phyloP scores from a whole-genome alignment of 2,113 vertebrate genomes.

The Pimephales promelas region DNA sequence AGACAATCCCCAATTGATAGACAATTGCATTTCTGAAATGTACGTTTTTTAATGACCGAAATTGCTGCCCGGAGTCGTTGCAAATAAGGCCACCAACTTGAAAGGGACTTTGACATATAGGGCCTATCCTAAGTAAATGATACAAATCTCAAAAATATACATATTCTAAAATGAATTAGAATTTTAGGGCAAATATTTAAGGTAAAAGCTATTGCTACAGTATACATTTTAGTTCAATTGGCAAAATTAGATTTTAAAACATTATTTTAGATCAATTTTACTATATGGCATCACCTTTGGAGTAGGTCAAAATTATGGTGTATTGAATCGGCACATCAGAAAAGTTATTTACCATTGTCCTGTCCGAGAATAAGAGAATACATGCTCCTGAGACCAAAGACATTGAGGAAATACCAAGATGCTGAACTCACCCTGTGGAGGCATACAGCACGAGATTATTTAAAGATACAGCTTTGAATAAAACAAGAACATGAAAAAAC shows the following conservation, averaged over 20 bases:
- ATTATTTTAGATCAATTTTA: background rate
- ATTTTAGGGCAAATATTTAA: background rate
- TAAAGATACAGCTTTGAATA: background rate
- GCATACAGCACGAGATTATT: background rate
- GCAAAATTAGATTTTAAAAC: no score
- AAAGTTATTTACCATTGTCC: constrained; percentile 86
- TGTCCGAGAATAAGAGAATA: constrained; percentile 97
- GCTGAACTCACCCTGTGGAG: constrained; percentile 93
- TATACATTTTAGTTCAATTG: background rate
- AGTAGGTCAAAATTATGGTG: background rate
- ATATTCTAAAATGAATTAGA: background rate
- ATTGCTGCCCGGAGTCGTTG: no score
- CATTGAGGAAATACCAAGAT: constrained; percentile 98
- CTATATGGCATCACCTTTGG: background rate
- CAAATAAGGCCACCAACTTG: no score
- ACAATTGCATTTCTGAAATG: no score
- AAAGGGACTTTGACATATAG: constrained; percentile 11
- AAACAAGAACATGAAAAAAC: background rate
- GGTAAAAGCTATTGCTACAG: background rate
- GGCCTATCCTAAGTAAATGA: background rate
- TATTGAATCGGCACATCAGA: background rate
- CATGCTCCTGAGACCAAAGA: constrained; percentile 98
- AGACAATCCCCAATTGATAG: no score
- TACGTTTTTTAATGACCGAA: no score
- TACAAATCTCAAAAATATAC: background rate